These are phyloP conservation scores for Pachyramphus minor DNA, from an alignment of 2,113 vertebrate genomes.

Conservation along the genomic window DNA sequence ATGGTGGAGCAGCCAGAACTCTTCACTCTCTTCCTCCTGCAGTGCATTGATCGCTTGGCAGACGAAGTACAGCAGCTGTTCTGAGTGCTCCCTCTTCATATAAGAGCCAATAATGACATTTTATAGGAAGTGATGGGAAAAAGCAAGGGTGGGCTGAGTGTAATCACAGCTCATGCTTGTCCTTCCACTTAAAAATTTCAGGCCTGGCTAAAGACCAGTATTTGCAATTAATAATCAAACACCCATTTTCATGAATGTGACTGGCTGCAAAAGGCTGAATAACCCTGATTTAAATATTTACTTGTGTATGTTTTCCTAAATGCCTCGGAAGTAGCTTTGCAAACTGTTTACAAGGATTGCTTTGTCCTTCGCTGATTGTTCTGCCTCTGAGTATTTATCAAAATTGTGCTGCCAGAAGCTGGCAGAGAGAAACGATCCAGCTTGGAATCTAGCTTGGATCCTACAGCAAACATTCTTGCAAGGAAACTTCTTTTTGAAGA, in stretches of 20 bases:
- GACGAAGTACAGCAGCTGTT: not conserved
- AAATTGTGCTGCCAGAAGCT: constrained; percentile 9
- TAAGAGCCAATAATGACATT: constrained; percentile 7
- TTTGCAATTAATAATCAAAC: constrained; percentile 19
- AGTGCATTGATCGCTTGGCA: not conserved
- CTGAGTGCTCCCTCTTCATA: not conserved
- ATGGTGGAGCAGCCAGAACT: not conserved
- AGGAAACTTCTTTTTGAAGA: not conserved
- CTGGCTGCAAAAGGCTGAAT: not conserved
- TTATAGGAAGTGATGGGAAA: not conserved
- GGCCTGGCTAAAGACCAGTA: not conserved
- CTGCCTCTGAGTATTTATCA: not conserved
- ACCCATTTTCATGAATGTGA: not conserved
- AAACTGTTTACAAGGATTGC: not conserved
- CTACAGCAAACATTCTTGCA: constrained; percentile 7
- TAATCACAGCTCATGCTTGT: not conserved
- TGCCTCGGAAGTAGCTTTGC: constrained; percentile 3
- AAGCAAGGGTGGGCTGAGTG: constrained; percentile 8
- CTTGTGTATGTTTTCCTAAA: not conserved
- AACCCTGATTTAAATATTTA: constrained; percentile 29
- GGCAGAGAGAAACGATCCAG: constrained; percentile 4
- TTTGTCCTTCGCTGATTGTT: constrained; percentile 34
- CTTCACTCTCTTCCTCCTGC: not conserved
- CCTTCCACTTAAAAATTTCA: not conserved
- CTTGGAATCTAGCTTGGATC: constrained; percentile 44